A percentile compares a stretch with the other conserved stretches of the same genome.
Evolutionary conservation across 2,113 vertebrate genomes (phyloP).

Genomic region (Nestor notabilis): DNA sequence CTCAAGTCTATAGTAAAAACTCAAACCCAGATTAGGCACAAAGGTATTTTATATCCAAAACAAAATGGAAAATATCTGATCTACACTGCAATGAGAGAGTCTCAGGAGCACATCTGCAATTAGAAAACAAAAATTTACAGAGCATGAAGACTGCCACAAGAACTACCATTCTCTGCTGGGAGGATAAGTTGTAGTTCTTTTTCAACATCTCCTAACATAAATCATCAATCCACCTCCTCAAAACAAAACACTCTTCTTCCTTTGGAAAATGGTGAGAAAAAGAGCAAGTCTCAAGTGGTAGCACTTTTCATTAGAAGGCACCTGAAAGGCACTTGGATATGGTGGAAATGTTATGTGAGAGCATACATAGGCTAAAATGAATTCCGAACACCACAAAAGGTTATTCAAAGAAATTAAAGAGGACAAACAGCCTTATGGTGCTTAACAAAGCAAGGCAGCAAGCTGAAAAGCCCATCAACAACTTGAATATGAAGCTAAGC

Average conservation of each 20-base stretch:
- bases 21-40: not conserved
- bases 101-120: not conserved
- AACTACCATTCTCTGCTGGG: not conserved
- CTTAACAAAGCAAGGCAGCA: not conserved
- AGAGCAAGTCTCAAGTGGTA: not conserved
- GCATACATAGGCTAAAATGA: not conserved
- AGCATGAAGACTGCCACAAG: not conserved
- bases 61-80: not conserved
- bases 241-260: not conserved
- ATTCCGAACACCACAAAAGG: not conserved
- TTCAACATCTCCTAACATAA: not conserved
- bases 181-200: not conserved
- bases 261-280: not conserved
- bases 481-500: not conserved
- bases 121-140: not conserved
- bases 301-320: not conserved
- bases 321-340: not conserved
- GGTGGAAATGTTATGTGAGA: not conserved
- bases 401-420: not conserved
- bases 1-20: not conserved
- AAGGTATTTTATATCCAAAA: not conserved
- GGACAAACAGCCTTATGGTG: not conserved
- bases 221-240: not conserved
- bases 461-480: not conserved
- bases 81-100: not conserved